Base-by-base conservation (phyloP, 1,140 invertebrate genomes). In the Hestina assimilis region DNA sequence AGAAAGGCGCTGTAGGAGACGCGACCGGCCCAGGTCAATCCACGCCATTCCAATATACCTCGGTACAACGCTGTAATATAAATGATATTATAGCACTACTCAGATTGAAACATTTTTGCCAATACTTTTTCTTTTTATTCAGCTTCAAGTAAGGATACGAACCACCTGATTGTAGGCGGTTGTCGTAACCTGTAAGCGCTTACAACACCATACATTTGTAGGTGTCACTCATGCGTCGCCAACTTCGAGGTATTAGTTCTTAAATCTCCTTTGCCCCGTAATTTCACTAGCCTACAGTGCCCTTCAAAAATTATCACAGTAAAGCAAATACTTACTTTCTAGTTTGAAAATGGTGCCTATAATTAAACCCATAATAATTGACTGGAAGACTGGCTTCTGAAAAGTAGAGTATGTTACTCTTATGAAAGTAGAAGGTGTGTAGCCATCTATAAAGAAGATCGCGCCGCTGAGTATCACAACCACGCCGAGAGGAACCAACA, bases 1-100 rank as follows among this genome's bases (percentile, higher is more conserved):
- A 89, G 60, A 64, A 82, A 87, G 7, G 75, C 83, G 45, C 76
- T 64, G 69, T 85, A 89, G 0, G 83, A 79, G 14, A 81, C 72
- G 4, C 83, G 68, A 0, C 87, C 85, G 0, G 50, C 62, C 77
- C 83, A 83, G 3, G 79, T 63, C 19, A 74, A 87, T 1, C 83
- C 84, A 4, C 78, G 76, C 87, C 87, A 89, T 24, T 89, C 87
- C 7, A 84, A 19, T 33, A 87, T 68, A 1, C 67, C 47, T 1
- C 83, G 68, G 56, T 77, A 86, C 1, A 79, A 19, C 1, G 60
- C 84, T 87, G 61, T 1, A 38, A 48, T 31, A 29, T 53, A 24
- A 56, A 7, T 15, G 5, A 11, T 12, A 14, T 3, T 3, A 3
- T 23, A 23, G n/a, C n/a, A n/a, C n/a, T n/a, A n/a, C n/a, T n/a